Evolutionary conservation across 2,113 vertebrate species (phyloP).

Genomic region (Catagonus wagneri): DNA sequence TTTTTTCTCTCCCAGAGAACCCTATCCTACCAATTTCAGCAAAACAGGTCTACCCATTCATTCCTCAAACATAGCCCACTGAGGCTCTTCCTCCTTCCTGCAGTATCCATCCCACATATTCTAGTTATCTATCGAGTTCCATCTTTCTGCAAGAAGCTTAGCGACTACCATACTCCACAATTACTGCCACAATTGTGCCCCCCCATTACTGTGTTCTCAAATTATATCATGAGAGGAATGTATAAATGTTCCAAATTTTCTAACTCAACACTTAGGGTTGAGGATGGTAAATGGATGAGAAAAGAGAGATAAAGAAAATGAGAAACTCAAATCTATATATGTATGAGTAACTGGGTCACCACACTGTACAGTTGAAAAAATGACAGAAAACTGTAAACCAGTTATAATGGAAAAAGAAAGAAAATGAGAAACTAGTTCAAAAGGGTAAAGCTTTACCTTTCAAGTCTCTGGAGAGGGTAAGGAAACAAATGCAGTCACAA

Average conservation of each 20-base stretch:
- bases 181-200: background rate
- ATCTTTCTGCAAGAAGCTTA: background rate
- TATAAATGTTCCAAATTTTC: background rate
- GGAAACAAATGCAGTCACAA: background rate
- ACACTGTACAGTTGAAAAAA: no score
- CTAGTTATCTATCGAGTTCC: background rate
- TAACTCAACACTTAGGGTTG: background rate
- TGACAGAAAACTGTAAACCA: no score
- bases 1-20: background rate
- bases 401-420: background rate
- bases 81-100: background rate
- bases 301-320: background rate
- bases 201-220: background rate
- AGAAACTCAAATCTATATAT: no score
- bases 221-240: background rate
- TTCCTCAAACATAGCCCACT: background rate
- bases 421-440: slow-evolving; percentile 19
- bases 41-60: background rate
- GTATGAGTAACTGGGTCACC: no score
- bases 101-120: no score
- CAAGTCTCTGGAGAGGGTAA: background rate
- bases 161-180: background rate
- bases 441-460: background rate
- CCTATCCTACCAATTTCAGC: background rate
- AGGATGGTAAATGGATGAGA: background rate